These are phyloP conservation scores for Myotis findleyi DNA, from an alignment of 2,797 vertebrate genomes.

Conservation along the genomic window DNA sequence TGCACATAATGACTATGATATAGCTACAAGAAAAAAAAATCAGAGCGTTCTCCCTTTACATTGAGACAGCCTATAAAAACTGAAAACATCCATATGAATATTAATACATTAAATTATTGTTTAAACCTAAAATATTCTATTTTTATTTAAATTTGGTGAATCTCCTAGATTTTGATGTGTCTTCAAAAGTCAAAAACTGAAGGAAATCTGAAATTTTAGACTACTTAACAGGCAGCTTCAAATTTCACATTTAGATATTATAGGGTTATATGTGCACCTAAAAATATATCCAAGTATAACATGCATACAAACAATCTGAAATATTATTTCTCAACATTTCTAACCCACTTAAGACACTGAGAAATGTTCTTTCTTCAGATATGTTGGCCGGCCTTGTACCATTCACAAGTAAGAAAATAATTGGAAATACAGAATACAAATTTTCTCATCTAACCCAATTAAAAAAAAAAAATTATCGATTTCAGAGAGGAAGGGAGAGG, in stretches of 20 bases:
- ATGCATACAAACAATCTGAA: background rate
- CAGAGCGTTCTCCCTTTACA: background rate
- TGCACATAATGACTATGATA: background rate
- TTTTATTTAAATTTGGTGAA: background rate
- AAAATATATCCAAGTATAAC: background rate
- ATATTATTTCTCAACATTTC: background rate
- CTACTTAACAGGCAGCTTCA: background rate
- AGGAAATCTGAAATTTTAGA: background rate
- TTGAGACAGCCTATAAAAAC: background rate
- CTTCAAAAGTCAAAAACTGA: slow-evolving; percentile 4
- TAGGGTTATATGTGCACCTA: background rate
- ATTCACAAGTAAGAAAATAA: background rate
- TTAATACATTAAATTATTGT: background rate
- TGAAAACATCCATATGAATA: background rate
- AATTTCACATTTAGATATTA: background rate
- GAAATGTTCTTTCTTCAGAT: background rate
- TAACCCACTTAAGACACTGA: background rate
- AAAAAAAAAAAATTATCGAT: no score
- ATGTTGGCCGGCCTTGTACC: background rate
- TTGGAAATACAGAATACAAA: background rate
- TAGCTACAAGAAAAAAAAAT: background rate
- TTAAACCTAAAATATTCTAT: background rate
- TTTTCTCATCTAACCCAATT: background rate
- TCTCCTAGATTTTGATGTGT: background rate
- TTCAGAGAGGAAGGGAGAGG: no score